Evolutionary conservation across 2,888 invertebrate species (phyloP).

Genomic region (Rhamnusium bicolor): DNA sequence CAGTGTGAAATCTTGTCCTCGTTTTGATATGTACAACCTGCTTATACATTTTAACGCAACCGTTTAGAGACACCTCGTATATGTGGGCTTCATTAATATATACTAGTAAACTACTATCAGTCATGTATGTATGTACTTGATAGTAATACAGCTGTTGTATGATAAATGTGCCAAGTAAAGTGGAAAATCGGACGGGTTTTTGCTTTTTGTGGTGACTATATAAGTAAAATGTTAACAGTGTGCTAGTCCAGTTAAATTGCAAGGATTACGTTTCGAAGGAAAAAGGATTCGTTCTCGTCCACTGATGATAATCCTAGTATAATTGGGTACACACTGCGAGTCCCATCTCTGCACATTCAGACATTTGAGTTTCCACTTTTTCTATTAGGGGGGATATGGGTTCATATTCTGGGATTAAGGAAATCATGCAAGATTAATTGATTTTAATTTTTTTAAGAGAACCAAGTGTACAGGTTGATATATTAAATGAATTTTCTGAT

Average conservation of each 20-base stretch:
- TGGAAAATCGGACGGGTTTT: slow-evolving; percentile 27
- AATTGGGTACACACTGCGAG: slow-evolving; percentile 10
- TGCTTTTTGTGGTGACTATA: slow-evolving; percentile 27
- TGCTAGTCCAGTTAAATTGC: slow-evolving; percentile 47
- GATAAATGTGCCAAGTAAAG: not conserved
- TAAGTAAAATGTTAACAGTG: slow-evolving; percentile 46
- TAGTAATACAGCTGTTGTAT: too few species aligned
- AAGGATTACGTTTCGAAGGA: slow-evolving; percentile 42
- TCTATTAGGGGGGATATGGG: not conserved
- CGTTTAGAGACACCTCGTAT: too few species aligned
- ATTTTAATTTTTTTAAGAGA: too few species aligned
- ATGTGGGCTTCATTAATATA: too few species aligned
- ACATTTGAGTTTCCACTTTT: not conserved
- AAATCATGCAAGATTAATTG: not conserved
- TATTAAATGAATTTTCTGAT: too few species aligned
- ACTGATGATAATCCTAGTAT: slow-evolving; percentile 12
- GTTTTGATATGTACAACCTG: too few species aligned
- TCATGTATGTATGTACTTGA: too few species aligned
- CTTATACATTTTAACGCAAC: too few species aligned
- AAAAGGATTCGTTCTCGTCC: slow-evolving; percentile 9
- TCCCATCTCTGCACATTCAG: not conserved
- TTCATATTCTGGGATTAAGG: not conserved
- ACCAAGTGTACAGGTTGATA: too few species aligned
- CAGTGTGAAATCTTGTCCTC: too few species aligned
- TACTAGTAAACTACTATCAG: too few species aligned